Percentiles rank a stretch among this genome's conserved stretches.
These are phyloP conservation scores for Rapana venosa DNA, from an alignment of 2,888 invertebrate genomes.

Conservation along the genomic window DNA sequence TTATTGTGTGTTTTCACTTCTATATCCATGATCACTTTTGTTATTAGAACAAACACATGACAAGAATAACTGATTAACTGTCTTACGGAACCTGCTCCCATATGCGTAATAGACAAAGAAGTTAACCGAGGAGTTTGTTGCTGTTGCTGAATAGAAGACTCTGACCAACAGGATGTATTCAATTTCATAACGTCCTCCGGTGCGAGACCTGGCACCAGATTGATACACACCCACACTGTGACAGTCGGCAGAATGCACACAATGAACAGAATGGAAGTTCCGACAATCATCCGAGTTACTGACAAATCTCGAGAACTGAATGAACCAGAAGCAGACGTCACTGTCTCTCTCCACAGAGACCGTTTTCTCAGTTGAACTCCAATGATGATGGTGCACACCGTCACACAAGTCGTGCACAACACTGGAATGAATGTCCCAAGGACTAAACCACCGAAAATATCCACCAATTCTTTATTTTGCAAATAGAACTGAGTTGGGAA, in stretches of 20 bases:
- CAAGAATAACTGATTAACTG: not conserved
- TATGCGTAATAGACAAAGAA: not conserved
- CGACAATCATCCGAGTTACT: not conserved
- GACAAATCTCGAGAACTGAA: not conserved
- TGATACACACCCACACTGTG: not conserved
- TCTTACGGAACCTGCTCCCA: not conserved
- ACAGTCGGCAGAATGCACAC: slow-evolving; percentile 14
- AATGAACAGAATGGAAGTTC: slow-evolving; percentile 24
- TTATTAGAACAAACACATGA: too few relatives aligned
- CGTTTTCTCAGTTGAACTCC: not conserved
- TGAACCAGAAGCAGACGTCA: not conserved
- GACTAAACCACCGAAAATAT: not conserved
- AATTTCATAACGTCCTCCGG: not conserved
- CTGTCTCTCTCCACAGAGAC: not conserved
- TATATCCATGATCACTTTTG: too few relatives aligned
- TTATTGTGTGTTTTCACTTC: too few relatives aligned
- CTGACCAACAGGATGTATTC: not conserved
- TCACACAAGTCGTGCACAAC: not conserved
- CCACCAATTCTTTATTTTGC: not conserved
- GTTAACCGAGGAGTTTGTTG: not conserved
- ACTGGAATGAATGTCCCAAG: not conserved
- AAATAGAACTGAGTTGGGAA: not conserved
- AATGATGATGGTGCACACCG: not conserved
- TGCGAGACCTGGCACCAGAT: not conserved
- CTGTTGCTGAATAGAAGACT: not conserved